phyloP scores from a whole-genome alignment of 2,113 vertebrate species.

The Clarias gariepinus region DNA sequence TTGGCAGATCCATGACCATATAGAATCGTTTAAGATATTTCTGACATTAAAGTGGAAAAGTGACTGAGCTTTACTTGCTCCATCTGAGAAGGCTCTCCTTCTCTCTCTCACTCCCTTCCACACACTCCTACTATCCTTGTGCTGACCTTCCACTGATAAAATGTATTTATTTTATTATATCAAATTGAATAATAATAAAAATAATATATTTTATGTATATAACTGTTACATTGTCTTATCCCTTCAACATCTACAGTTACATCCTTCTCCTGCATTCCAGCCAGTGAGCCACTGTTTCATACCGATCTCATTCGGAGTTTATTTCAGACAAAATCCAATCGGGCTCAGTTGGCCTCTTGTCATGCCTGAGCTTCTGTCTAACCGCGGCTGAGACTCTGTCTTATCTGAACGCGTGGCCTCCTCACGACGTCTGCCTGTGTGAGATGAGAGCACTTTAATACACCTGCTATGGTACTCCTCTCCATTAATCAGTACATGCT shows the following conservation, averaged over 20 bases:
- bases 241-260: background rate
- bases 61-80: background rate
- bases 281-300: conserved; percentile 16
- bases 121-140: background rate
- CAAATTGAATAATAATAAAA: too few species aligned
- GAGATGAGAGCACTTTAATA: conserved; percentile 30
- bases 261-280: conserved; percentile 5
- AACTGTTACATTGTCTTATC: background rate
- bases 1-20: conserved; percentile 17
- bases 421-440: conserved; percentile 31
- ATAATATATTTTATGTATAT: background rate
- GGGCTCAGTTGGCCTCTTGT: conserved; percentile 42
- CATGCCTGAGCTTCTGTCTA: conserved; percentile 47
- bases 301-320: conserved; percentile 47
- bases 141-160: background rate
- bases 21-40: conserved; percentile 5
- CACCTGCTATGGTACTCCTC: conserved; percentile 39
- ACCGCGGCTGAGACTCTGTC: conserved; percentile 7
- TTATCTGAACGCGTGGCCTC: conserved; percentile 47
- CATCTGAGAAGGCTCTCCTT: background rate
- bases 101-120: too few species aligned
- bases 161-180: too few species aligned
- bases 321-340: conserved; percentile 53
- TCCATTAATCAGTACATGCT: conserved; percentile 42
- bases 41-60: conserved; percentile 19